Conservation (phyloP, 2,888 invertebrate genomes). For the Zygothrica quintamaculata region DNA sequence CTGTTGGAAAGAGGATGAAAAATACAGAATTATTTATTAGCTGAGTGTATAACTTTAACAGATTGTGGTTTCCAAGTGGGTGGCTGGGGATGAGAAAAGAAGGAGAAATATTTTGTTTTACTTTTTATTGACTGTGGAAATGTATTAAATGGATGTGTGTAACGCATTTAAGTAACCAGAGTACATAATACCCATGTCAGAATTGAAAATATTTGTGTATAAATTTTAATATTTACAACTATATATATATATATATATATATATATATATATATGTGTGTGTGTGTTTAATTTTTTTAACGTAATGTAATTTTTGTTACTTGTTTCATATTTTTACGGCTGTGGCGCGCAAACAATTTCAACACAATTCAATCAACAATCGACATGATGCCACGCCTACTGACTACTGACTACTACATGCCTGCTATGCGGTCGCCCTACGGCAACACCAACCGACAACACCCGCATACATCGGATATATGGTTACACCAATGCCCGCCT, state of each 20-base stretch:
- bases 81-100: background rate
- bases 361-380: constrained; percentile 80
- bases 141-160: constrained; percentile 15
- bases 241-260: too few species aligned
- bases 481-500: background rate
- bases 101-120: background rate
- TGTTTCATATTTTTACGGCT: constrained; percentile 69
- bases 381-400: constrained; percentile 58
- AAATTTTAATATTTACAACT: constrained; percentile 65
- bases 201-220: constrained; percentile 56
- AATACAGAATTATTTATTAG: too few species aligned
- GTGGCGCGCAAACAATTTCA: constrained; percentile 73
- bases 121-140: too few species aligned
- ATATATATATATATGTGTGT: constrained; percentile 8
- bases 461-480: background rate
- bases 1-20: too few species aligned
- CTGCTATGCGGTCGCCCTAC: background rate
- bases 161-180: constrained; percentile 65
- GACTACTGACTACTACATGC: background rate
- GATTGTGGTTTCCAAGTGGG: too few species aligned
- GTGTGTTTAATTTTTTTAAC: constrained; percentile 26
- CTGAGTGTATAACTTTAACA: too few species aligned
- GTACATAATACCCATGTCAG: constrained; percentile 55
- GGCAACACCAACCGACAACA: background rate
- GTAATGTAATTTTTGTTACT: constrained; percentile 37